Base-by-base conservation (phyloP, 2,888 invertebrate genomes). In the Loripinus fragilis region DNA sequence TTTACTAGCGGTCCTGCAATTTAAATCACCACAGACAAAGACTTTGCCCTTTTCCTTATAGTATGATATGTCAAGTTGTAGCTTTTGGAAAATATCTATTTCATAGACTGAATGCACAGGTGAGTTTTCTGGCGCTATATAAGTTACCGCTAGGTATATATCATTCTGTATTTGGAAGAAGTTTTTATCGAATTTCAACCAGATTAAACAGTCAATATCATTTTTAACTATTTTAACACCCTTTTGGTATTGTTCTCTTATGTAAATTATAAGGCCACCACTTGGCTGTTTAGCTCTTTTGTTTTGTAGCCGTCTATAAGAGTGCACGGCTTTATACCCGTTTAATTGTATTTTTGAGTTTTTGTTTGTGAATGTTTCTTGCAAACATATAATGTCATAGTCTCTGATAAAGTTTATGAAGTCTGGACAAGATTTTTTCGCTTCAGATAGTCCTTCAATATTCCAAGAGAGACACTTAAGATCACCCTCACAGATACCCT, bases 261-360 rank as follows among this genome's bases (percentile, higher is more conserved):
- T 60, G 17, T 60, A 60, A 60, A 60, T 60, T 12, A 60, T 33
- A 30, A 45, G 5, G 0, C 45, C 68, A 48, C 45, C 45, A 42
- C 42, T 68, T 28, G 42, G 2, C 20, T 48, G 28, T 45, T 42
- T 42, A 3, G 68, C 45, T 28, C 25, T 23, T 28, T 30, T 45
- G 30, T 45, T 30, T 45, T 68, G 68, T 30, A 68, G 48, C 1
- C 48, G 68, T 48, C 68, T 68, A 45, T 48, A 68, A 15, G 68
- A 68, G 48, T 68, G 68, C n/a, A 68, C 48, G 12, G 68, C 30
- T 5, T 68, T 45, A 48, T 45, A 68, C 12, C 68, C 68, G 2
- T 48, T 48, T 25, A 68, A 23, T 1, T 45, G 48, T n/a, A n/a
- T n/a, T n/a, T n/a, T n/a, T n/a, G n/a, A 28, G 48, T 68, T n/a